Evolutionary conservation across 1,140 invertebrate genomes (phyloP), one percentile per base, ranked within the genome.

Genomic region (Ericerus pela): DNA sequence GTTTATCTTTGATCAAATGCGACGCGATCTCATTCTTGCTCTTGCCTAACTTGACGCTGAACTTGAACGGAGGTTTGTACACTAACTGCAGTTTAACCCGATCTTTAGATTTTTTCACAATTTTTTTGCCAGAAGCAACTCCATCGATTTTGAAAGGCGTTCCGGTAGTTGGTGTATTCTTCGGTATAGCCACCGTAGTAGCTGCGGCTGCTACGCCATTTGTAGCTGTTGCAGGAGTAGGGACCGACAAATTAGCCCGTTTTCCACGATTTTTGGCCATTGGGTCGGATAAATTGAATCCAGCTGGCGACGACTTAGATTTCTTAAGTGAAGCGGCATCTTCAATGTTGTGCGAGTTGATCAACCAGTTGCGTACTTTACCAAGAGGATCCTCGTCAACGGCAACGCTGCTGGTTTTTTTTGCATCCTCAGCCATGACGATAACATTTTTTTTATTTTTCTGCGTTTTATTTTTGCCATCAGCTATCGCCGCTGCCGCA

Each of bases 61-160:
- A 87, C 61, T 84, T 83, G 66, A 88, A 88, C 1, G 85, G 85
- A 27, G 85, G 84, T 63, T 86, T 87, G 66, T 87, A 88, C 4
- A 88, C 81, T 1, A 88, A 84, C 66, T 88, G 85, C 10, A 88
- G 67, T 51, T 84, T 77, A 0, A 82, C 78, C 55, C 81, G 78
- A 52, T 76, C 54, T 31, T 54, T 53, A 31, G 31, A 22, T 58
- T 55, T 36, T 43, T 54, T 58, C 41, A n/a, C 4, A 10, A 16
- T 54, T n/a, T 51, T 26, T 51, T 43, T 54, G 24, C 51, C 12
- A 12, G 27, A n/a, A 12, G 24, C 33, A n/a, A 11, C 22, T 43
- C 22, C 51, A 37, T 20, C 5, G 4, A 16, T 31, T 41, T 53
- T 38, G 18, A 38, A n/a, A 0, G 59, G 53, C 36, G 38, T 55